Evolutionary conservation across 2,888 invertebrate genomes (phyloP).

Genomic region (Melitaea athalia): DNA sequence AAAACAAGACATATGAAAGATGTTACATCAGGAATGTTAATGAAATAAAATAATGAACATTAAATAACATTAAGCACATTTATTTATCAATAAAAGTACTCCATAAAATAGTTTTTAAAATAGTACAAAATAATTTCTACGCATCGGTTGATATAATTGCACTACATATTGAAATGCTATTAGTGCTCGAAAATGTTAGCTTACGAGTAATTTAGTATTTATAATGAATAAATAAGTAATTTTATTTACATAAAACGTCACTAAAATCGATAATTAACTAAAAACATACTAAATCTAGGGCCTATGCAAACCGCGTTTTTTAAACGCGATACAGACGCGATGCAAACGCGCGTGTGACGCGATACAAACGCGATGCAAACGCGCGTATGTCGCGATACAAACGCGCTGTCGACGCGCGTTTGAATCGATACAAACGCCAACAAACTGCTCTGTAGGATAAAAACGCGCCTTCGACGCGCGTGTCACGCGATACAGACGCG

Average conservation of each 20-base stretch:
- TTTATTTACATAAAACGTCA: background rate
- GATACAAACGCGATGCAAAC: no score
- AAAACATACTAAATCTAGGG: background rate
- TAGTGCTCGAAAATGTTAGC: conserved; percentile 13
- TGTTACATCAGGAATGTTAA: background rate
- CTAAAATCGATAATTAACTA: background rate
- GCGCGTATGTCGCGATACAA: no score
- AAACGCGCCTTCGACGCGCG: no score
- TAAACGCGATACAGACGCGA: no score
- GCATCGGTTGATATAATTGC: conserved; percentile 19
- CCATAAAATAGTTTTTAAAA: conserved; percentile 30
- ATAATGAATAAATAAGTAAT: background rate
- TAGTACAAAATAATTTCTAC: conserved; percentile 35
- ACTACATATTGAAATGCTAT: conserved; percentile 30
- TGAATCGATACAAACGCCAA: no score
- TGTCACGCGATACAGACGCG: no score
- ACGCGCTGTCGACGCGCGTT: no score
- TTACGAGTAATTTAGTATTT: background rate
- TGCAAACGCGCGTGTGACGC: no score
- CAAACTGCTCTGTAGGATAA: no score
- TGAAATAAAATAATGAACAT: background rate
- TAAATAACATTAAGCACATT: conserved; percentile 39
- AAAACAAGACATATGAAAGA: background rate
- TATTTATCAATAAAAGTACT: conserved; percentile 39
- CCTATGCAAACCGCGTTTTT: no score